Conservation (phyloP, 2,113 vertebrate species). For the Indri indri region DNA sequence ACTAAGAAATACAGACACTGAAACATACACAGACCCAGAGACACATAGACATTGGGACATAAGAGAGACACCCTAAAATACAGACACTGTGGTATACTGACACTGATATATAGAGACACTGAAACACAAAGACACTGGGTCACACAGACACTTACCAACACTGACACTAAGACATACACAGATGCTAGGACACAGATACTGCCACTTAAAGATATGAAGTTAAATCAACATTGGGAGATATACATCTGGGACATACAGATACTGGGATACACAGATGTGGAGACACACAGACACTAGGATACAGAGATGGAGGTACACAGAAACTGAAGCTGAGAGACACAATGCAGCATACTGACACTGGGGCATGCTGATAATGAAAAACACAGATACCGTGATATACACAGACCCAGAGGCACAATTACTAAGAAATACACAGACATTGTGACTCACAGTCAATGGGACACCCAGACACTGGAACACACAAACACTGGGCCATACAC, state of each 20-base stretch:
- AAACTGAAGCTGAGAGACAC: background rate
- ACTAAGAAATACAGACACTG: background rate
- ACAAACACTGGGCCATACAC: background rate
- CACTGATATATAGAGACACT: background rate
- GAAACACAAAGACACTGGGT: background rate
- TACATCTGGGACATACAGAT: background rate
- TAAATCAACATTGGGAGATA: background rate
- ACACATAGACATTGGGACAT: background rate
- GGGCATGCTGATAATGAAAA: background rate
- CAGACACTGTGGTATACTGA: background rate
- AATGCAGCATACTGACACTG: background rate
- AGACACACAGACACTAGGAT: background rate
- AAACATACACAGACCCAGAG: background rate
- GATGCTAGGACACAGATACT: background rate
- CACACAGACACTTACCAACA: background rate
- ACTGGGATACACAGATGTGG: background rate
- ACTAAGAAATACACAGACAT: background rate
- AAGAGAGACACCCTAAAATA: background rate
- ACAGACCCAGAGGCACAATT: background rate
- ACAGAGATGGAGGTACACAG: background rate
- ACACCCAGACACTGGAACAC: background rate
- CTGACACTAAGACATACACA: background rate
- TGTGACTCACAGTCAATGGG: background rate
- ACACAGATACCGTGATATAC: background rate
- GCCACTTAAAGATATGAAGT: background rate